Evolutionary conservation across 2,797 vertebrate species (phyloP).

Genomic region (Rhabdophis nuchalis): DNA sequence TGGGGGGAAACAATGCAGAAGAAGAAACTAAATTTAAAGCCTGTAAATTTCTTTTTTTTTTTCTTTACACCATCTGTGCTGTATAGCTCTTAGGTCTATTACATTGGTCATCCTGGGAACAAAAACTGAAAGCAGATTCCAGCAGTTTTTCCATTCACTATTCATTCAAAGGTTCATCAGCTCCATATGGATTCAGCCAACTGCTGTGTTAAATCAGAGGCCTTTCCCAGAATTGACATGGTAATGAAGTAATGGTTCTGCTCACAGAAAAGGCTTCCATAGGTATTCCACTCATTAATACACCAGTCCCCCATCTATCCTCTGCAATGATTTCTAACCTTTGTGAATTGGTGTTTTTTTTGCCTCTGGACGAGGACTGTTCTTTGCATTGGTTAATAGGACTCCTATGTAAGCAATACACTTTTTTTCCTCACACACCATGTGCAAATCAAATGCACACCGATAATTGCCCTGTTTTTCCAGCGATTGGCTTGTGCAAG

Average conservation of each 20-base stretch:
- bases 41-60: slow-evolving; percentile 51
- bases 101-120: slow-evolving; percentile 90
- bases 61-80: slow-evolving; percentile 83
- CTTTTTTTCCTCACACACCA: neutral
- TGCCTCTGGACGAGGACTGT: slow-evolving; percentile 73
- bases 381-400: slow-evolving; percentile 62
- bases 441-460: neutral
- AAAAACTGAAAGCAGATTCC: slow-evolving; percentile 96
- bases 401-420: slow-evolving; percentile 31
- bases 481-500: neutral
- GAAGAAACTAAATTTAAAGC: slow-evolving; percentile 60
- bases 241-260: slow-evolving; percentile 86
- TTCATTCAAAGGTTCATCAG: slow-evolving; percentile 89
- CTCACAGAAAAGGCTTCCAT: slow-evolving; percentile 77
- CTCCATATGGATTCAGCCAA: slow-evolving; percentile 89
- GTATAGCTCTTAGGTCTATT: slow-evolving; percentile 79
- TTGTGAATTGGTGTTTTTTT: slow-evolving; percentile 73
- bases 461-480: neutral
- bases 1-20: slow-evolving; percentile 7
- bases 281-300: slow-evolving; percentile 74
- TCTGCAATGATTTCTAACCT: slow-evolving; percentile 81
- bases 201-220: slow-evolving; percentile 88
- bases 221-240: slow-evolving; percentile 89
- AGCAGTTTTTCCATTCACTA: slow-evolving; percentile 90
- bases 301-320: slow-evolving; percentile 74